phyloP scores from a whole-genome alignment of 2,888 invertebrate genomes.

The Spodoptera littoralis region DNA sequence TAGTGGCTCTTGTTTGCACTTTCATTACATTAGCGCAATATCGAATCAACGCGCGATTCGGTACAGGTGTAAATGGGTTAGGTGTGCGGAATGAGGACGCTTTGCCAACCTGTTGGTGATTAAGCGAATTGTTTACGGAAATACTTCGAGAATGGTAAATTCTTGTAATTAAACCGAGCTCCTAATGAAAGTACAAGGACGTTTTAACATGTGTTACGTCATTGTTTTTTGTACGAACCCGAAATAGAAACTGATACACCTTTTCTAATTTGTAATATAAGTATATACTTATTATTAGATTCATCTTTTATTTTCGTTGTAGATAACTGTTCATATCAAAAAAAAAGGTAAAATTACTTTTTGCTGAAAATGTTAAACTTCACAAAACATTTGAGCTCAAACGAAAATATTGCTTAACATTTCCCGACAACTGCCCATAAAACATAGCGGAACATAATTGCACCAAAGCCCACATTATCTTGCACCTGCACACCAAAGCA shows the following conservation, averaged over 20 bases:
- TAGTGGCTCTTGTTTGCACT: slow-evolving; percentile 67
- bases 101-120: slow-evolving; percentile 42
- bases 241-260: no score
- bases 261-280: no score
- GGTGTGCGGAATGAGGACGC: slow-evolving; percentile 8
- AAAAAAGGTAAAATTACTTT: no score
- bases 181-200: no score
- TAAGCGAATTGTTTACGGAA: slow-evolving; percentile 39
- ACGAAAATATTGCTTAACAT: slow-evolving; percentile 4
- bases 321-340: no score
- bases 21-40: slow-evolving; percentile 64
- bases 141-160: slow-evolving; percentile 26
- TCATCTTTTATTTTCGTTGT: no score
- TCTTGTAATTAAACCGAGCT: no score
- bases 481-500: slow-evolving; percentile 40
- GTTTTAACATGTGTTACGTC: no score
- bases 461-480: slow-evolving; percentile 44
- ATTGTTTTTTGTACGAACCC: no score
- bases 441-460: slow-evolving; percentile 28
- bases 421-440: slow-evolving; percentile 24
- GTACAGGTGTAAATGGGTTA: slow-evolving; percentile 37
- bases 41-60: slow-evolving; percentile 58
- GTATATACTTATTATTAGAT: no score
- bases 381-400: not conserved
- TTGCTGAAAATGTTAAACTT: no score